A percentile compares a stretch with the other conserved stretches of the same genome.
Conservation (phyloP, 2,888 invertebrate genomes). For the Cosmorhoe ocellata region DNA sequence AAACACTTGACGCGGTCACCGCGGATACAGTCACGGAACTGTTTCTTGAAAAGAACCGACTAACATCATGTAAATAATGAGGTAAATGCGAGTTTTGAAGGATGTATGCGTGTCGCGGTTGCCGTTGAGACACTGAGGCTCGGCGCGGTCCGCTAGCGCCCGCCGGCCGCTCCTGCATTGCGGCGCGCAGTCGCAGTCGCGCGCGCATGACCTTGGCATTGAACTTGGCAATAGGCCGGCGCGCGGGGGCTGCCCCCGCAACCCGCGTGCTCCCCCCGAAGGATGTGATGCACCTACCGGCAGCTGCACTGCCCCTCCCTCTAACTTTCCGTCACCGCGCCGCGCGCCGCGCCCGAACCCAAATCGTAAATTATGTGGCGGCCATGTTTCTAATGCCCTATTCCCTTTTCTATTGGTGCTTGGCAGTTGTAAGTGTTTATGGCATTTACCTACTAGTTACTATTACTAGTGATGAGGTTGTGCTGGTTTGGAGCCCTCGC, state of each 20-base stretch:
- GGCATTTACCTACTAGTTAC: no score
- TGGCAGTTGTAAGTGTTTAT: no score
- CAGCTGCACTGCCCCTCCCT: constrained; percentile 75
- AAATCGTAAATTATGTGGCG: constrained; percentile 39
- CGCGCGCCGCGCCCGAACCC: constrained; percentile 45
- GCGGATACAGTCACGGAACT: constrained; percentile 34
- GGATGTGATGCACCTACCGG: constrained; percentile 64
- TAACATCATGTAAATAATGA: constrained; percentile 41
- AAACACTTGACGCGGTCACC: constrained; percentile 53
- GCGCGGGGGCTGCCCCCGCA: constrained; percentile 41
- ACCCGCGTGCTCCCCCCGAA: constrained; percentile 27
- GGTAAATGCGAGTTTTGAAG: constrained; percentile 46
- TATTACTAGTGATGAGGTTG: neutral
- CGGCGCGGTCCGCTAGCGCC: constrained; percentile 63
- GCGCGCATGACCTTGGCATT: constrained; percentile 90
- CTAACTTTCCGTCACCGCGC: constrained; percentile 58
- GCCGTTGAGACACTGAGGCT: constrained; percentile 74
- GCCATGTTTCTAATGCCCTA: constrained; percentile 41
- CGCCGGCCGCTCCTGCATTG: constrained; percentile 84
- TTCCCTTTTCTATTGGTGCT: constrained; percentile 43
- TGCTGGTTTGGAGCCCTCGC: neutral
- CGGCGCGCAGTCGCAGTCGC: constrained; percentile 85
- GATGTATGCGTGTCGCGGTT: constrained; percentile 62
- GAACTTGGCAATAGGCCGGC: constrained; percentile 87
- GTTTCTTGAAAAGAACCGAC: constrained; percentile 18